Base-by-base conservation (phyloP, 2,888 invertebrate species). In the Blastobasis lacticolella region DNA sequence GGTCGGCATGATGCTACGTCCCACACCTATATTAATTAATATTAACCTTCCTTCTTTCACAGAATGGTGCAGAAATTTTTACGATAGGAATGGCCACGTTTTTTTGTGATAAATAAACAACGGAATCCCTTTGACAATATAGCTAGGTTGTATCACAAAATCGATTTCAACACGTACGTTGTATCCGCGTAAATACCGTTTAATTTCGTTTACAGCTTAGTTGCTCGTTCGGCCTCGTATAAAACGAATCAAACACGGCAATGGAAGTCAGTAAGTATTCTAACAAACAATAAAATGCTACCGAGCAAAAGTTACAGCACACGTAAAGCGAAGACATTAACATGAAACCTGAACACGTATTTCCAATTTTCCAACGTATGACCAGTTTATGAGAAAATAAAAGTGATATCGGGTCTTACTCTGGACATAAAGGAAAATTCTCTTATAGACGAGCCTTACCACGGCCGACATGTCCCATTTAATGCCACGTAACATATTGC, bases 301-400 rank as follows among this genome's bases (percentile, higher is more conserved):
- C 62, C 67, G 53, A 48, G 57, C 64, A 65, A 55, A 57, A 70
- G 64, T 75, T 69, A 77, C 58, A 57, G 55, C 59, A 52, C 46
- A 50, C 66, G 61, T 71, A 69, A 74, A 70, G 57, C 43, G 52
- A 51, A 53, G 56, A 59, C 64, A 67, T 76, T 68, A 66, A 61
- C 55, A 51, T 52, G 64, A 57, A 65, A 61, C 60, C 61, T 61
- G 67, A 69, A 67, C 68, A 69, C 59, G 61, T 64, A 66, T 64
- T 66, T 65, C 59, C 69, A 69, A 72, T 75, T 69, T 23, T 68
- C 57, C 57, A 59, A 56, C 60, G 59, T 66, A 62, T 59, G 63
- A 64, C 61, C 64, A 58, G 57, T 67, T 71, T 65, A 66, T 57
- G 61, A 54, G 54, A 58, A 54, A 54, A 63, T 64, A 63, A 66